These are phyloP conservation scores for Drosophila prolongata DNA, from an alignment of 2,888 invertebrate genomes.

Conservation along the genomic window DNA sequence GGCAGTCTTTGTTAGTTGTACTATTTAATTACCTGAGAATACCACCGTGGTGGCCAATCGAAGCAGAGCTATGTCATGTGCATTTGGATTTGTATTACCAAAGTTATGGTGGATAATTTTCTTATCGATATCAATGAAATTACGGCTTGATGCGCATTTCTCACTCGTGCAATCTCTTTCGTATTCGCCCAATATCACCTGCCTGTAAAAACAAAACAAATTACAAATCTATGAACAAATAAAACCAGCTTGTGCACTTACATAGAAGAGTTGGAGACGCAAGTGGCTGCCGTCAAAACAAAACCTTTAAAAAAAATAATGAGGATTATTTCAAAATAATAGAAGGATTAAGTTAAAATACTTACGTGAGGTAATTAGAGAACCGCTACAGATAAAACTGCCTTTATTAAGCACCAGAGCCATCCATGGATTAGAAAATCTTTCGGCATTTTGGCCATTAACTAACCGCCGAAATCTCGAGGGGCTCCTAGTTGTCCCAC, in stretches of 20 bases:
- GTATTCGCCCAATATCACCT: background rate
- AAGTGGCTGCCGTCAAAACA: background rate
- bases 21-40: background rate
- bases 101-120: background rate
- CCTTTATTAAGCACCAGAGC: background rate
- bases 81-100: accelerated
- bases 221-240: too few species aligned
- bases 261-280: background rate
- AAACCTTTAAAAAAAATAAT: background rate
- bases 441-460: background rate
- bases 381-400: background rate
- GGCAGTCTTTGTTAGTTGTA: accelerated
- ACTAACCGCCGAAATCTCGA: constrained; percentile 1
- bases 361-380: background rate
- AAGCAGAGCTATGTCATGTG: background rate
- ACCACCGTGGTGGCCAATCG: background rate
- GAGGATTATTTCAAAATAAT: too few species aligned
- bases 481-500: background rate
- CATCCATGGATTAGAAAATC: background rate
- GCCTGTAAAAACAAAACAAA: background rate
- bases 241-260: background rate
- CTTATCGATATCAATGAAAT: background rate
- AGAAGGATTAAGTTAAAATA: background rate
- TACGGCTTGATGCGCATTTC: background rate
- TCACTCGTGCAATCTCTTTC: background rate